Percentiles rank a stretch among this genome's conserved stretches.
Evolutionary conservation across 2,113 vertebrate genomes (phyloP).

Genomic region (Phainopepla nitens): DNA sequence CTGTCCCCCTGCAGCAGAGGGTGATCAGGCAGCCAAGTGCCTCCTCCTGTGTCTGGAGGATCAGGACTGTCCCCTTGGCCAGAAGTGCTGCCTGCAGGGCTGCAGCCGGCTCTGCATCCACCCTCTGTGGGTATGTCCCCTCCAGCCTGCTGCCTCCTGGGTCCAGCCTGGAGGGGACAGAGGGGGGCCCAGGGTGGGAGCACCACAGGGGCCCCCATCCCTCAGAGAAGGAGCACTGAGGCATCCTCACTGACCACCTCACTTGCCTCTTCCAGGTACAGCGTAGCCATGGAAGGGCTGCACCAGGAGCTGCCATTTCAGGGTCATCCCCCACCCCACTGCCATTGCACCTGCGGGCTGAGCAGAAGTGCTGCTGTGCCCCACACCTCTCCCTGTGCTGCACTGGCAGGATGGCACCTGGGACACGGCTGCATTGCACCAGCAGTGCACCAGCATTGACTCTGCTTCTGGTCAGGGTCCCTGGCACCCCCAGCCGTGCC

Average conservation of each 20-base stretch:
- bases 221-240: background rate
- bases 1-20: background rate
- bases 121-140: background rate
- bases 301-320: background rate
- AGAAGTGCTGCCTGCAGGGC: constrained; percentile 28
- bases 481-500: accelerated
- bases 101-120: background rate
- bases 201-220: background rate
- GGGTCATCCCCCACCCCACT: background rate
- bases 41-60: constrained; percentile 7
- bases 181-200: background rate
- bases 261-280: background rate
- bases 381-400: accelerated
- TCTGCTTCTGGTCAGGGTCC: background rate
- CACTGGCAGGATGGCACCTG: background rate
- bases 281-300: background rate
- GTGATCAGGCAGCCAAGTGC: background rate
- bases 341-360: accelerated
- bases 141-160: background rate
- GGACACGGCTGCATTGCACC: too few relatives aligned
- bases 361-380: background rate
- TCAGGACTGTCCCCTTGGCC: background rate
- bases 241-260: background rate
- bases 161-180: background rate
- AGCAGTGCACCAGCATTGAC: background rate